phyloP scores from a whole-genome alignment of 2,888 invertebrate genomes.

The Beris chalybata region DNA sequence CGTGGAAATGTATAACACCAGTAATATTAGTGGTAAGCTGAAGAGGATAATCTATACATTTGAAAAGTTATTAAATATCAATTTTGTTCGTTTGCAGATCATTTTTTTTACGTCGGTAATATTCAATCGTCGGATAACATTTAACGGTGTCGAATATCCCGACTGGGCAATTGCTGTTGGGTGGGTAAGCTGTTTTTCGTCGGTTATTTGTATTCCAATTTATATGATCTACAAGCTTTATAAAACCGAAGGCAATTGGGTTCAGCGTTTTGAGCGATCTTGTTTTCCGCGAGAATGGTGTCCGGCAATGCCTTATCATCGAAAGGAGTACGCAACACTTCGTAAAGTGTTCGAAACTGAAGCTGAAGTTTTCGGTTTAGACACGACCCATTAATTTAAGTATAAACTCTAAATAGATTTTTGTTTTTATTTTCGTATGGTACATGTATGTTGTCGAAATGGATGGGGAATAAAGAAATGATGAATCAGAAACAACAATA shows the following conservation, averaged over 20 bases:
- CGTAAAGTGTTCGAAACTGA: slow-evolving; percentile 41
- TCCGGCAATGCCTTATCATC: slow-evolving; percentile 58
- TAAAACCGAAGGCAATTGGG: slow-evolving; percentile 48
- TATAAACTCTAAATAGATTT: no score
- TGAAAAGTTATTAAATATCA: background rate
- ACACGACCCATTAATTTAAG: slow-evolving; percentile 8
- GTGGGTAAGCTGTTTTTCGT: slow-evolving; percentile 69
- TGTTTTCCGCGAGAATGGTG: slow-evolving; percentile 61
- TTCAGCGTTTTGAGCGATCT: slow-evolving; percentile 51
- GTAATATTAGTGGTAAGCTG: slow-evolving; percentile 65
- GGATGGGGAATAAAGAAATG: no score
- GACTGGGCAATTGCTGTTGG: slow-evolving; percentile 63
- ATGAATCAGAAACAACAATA: no score
- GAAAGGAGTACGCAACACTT: slow-evolving; percentile 48
- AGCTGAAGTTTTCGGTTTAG: slow-evolving; percentile 13
- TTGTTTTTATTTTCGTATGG: no score
- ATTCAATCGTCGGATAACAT: slow-evolving; percentile 63
- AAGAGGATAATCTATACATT: background rate
- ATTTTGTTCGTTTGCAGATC: slow-evolving; percentile 58
- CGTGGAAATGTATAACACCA: slow-evolving; percentile 75
- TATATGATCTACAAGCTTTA: slow-evolving; percentile 63
- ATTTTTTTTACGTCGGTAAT: slow-evolving; percentile 66
- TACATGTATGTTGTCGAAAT: no score
- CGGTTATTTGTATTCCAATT: slow-evolving; percentile 76
- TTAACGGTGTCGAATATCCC: slow-evolving; percentile 58